Base-by-base conservation (phyloP, 2,888 invertebrate genomes). In the Athetis lepigone region DNA sequence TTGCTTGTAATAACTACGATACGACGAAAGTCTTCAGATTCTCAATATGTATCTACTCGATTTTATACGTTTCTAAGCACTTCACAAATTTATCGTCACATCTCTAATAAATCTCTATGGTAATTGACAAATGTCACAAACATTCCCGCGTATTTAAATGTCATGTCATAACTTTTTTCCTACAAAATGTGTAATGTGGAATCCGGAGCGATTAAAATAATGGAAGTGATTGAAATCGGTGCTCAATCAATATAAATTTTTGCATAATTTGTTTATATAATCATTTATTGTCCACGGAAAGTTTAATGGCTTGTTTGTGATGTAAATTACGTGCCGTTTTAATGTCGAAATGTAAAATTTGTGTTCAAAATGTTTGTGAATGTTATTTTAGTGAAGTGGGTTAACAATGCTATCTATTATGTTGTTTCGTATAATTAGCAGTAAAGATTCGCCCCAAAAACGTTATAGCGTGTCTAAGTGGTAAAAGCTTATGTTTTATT, bases 351-450 rank as follows among this genome's bases (percentile, higher is more conserved):
- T 49, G 57, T 76, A 55, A 71, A 76, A 78, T 79, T 74, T 61
- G 71, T 80, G 64, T 64, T 47, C 69, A 70, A 75, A 81, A 71
- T 72, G 61, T 58, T 76, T 69, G 78, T 77, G 77, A 75, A 80
- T 79, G 75, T 75, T 85, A 80, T 84, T 84, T 80, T 74, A 64
- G 68, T 80, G 75, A 80, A 89, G 86, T 84, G 68, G 79, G 81
- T 85, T 87, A 85, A 85, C 83, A 85, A 85, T 87, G 80, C 85
- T 80, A 85, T 85, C 77, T 84, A 85, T 86, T 87, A 85, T 79
- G 79, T 75, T 78, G 81, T 80, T 83, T 84, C 74, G 80, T 87
- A 77, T 85, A 88, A 88, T 88, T 87, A 86, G 75, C 77, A 79
- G 79, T 83, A 81, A 83, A 85, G 85, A 85, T 84, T 86, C 73